These are phyloP conservation scores for Xenotilapia longispinis DNA, from an alignment of 2,113 vertebrate species.

Conservation along the genomic window DNA sequence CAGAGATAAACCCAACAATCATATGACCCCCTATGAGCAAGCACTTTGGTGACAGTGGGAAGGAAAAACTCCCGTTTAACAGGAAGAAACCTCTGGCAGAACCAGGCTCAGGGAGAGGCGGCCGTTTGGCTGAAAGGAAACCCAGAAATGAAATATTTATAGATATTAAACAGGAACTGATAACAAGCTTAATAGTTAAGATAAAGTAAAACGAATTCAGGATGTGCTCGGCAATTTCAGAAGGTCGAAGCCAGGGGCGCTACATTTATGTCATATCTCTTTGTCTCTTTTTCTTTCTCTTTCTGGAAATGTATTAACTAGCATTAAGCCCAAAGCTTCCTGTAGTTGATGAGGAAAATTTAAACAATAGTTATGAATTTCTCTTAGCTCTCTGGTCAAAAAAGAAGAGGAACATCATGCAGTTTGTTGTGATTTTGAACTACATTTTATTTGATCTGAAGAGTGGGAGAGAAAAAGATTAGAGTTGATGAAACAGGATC, in stretches of 20 bases:
- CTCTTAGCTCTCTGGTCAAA: background rate
- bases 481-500: background rate
- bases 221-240: background rate
- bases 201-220: accelerated
- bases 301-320: background rate
- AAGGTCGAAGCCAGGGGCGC: accelerated
- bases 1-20: background rate
- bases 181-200: background rate
- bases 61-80: accelerated
- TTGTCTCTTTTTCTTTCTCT: background rate
- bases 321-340: background rate
- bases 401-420: background rate
- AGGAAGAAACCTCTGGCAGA: accelerated
- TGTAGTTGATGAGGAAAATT: accelerated
- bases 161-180: background rate
- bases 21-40: background rate
- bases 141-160: background rate
- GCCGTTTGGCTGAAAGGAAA: background rate
- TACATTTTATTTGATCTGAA: background rate
- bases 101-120: accelerated
- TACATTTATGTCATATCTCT: background rate
- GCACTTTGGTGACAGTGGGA: background rate
- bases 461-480: accelerated
- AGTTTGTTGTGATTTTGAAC: background rate
- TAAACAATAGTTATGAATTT: background rate